Percentiles rank a stretch among this genome's conserved stretches.
Conservation (phyloP, 1,140 invertebrate genomes). For the Camponotus vicinus region DNA sequence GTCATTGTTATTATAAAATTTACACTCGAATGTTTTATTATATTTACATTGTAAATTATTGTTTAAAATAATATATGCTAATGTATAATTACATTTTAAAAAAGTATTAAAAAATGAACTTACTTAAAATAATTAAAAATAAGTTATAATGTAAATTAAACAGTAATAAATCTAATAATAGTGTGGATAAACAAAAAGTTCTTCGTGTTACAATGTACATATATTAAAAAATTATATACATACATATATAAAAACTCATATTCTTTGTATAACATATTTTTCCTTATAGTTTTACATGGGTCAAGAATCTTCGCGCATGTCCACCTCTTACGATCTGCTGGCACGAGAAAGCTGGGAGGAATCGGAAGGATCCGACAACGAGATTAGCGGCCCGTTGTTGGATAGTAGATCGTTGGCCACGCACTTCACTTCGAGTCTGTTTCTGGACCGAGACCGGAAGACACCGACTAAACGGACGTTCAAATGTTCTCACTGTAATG, state of each 20-base stretch:
- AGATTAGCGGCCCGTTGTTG: conserved; percentile 82
- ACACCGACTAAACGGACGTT: conserved; percentile 85
- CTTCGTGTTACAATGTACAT: neutral
- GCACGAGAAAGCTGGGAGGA: conserved; percentile 90
- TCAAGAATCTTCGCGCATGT: conserved; percentile 87
- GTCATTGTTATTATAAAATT: too few relatives aligned
- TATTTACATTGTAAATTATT: neutral
- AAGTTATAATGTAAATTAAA: neutral
- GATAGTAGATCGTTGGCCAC: conserved; percentile 84
- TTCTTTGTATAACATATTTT: neutral
- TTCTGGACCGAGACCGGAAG: conserved; percentile 84
- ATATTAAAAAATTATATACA: neutral
- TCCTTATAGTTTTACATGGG: conserved; percentile 86
- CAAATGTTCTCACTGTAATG: conserved; percentile 88
- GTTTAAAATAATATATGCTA: neutral
- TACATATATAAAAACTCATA: neutral
- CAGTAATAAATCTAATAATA: neutral
- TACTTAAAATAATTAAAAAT: neutral
- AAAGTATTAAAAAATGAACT: conserved; percentile 8
- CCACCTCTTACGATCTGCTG: conserved; percentile 89
- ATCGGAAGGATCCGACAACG: conserved; percentile 89
- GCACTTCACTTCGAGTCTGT: conserved; percentile 84
- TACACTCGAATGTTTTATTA: neutral
- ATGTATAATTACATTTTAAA: neutral
- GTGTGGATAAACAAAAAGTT: neutral